Evolutionary conservation across 2,888 invertebrate genomes (phyloP).

Genomic region (Apoda limacodes): DNA sequence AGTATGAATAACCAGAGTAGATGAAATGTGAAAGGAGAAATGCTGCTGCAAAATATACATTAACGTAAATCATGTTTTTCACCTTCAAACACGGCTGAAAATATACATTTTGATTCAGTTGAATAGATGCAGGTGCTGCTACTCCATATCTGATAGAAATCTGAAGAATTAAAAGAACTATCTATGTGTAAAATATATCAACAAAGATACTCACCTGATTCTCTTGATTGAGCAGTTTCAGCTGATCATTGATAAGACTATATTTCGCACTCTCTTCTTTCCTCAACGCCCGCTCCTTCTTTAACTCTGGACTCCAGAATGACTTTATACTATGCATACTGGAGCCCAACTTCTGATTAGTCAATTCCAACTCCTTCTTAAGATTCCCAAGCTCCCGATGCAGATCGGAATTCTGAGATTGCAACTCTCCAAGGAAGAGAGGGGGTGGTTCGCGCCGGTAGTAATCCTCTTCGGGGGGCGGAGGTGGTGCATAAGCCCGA

Average conservation of each 20-base stretch:
- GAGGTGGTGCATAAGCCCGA: conserved; percentile 88
- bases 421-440: conserved; percentile 86
- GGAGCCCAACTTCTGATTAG: conserved; percentile 97
- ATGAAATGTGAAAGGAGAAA: no score
- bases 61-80: no score
- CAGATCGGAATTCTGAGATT: conserved; percentile 94
- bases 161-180: no score
- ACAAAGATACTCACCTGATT: conserved; percentile 93
- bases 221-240: conserved; percentile 95
- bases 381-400: conserved; percentile 90
- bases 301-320: conserved; percentile 99
- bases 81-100: no score
- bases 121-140: no score
- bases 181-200: no score
- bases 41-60: no score
- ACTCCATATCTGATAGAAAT: no score
- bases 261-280: conserved; percentile 99
- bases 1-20: no score
- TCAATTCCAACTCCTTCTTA: conserved; percentile 94
- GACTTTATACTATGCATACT: conserved; percentile 99
- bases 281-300: conserved; percentile 95
- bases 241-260: conserved; percentile 95
- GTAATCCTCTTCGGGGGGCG: conserved; percentile 78
- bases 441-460: conserved; percentile 71
- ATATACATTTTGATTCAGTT: no score